Evolutionary conservation across 2,113 vertebrate genomes (phyloP).

Genomic region (Hippocampus barbouri): DNA sequence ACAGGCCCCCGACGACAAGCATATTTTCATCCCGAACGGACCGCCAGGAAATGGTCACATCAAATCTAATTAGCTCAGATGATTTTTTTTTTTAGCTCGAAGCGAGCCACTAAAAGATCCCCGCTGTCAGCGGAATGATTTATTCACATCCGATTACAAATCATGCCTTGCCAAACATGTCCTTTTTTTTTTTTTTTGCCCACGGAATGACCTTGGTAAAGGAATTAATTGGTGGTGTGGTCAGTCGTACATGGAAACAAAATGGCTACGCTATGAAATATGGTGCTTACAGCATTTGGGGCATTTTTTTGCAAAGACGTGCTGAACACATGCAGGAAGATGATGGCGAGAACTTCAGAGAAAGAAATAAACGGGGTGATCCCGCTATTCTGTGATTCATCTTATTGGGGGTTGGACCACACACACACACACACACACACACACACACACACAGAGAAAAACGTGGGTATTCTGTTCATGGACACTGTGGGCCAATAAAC

Average conservation of each 20-base stretch:
- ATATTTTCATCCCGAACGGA: constrained; percentile 42
- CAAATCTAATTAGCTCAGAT: constrained; percentile 48
- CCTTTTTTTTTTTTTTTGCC: constrained; percentile 25
- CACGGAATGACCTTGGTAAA: constrained; percentile 38
- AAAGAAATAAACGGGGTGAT: constrained; percentile 30
- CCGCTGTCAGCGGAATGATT: constrained; percentile 49
- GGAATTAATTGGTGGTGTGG: constrained; percentile 45
- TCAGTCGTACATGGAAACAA: constrained; percentile 29
- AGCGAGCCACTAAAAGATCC: constrained; percentile 45
- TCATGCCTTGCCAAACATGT: constrained; percentile 32
- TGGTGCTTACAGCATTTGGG: background rate
- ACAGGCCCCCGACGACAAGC: constrained; percentile 12
- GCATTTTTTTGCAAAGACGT: constrained; percentile 42
- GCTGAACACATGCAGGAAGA: constrained; percentile 17
- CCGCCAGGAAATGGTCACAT: constrained; percentile 38
- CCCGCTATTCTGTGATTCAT: constrained; percentile 53
- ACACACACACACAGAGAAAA: constrained; percentile 11
- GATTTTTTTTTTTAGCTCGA: constrained; percentile 21
- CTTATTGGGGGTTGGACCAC: constrained; percentile 19
- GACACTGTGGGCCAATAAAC: constrained; percentile 23
- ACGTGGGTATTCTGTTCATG: constrained; percentile 21
- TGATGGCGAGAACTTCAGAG: constrained; percentile 15
- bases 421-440: background rate
- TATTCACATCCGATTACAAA: constrained; percentile 34
- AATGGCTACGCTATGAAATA: constrained; percentile 29